phyloP scores from a whole-genome alignment of 2,888 invertebrate genomes.

The Molorchus minor region DNA sequence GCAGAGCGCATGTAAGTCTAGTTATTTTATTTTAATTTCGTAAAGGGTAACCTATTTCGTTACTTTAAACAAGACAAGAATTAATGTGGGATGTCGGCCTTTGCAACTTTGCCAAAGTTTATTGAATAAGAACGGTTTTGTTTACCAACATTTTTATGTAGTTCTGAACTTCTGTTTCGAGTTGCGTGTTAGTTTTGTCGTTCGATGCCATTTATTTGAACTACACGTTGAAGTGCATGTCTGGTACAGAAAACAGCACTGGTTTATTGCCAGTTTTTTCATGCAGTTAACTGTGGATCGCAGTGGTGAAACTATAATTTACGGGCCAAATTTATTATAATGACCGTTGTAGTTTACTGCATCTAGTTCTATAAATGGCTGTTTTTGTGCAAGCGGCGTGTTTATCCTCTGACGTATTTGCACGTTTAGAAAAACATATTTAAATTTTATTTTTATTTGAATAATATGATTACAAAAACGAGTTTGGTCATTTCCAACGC shows the following conservation, averaged over 20 bases:
- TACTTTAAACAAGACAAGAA: too few species aligned
- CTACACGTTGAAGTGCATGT: neutral
- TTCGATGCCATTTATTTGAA: neutral
- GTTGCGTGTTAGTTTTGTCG: neutral
- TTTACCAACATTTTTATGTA: neutral
- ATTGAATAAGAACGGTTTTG: neutral
- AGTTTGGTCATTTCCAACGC: too few species aligned
- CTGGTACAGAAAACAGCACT: conserved; percentile 1
- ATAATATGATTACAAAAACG: too few species aligned
- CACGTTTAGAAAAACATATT: too few species aligned
- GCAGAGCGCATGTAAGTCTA: conserved; percentile 4
- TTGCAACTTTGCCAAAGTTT: neutral
- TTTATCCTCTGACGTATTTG: too few species aligned
- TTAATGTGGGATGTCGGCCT: neutral
- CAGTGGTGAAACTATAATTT: neutral
- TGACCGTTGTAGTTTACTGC: neutral
- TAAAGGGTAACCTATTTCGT: neutral
- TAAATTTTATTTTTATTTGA: too few species aligned
- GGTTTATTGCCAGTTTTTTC: neutral
- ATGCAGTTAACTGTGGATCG: neutral
- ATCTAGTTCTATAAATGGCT: too few species aligned
- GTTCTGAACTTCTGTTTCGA: neutral
- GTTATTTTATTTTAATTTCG: neutral
- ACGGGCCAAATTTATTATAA: neutral
- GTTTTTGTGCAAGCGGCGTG: too few species aligned